Percentiles rank a stretch among this genome's conserved stretches.
These are phyloP conservation scores for Mythimna lalbum DNA, from an alignment of 2,888 invertebrate species.

Conservation along the genomic window DNA sequence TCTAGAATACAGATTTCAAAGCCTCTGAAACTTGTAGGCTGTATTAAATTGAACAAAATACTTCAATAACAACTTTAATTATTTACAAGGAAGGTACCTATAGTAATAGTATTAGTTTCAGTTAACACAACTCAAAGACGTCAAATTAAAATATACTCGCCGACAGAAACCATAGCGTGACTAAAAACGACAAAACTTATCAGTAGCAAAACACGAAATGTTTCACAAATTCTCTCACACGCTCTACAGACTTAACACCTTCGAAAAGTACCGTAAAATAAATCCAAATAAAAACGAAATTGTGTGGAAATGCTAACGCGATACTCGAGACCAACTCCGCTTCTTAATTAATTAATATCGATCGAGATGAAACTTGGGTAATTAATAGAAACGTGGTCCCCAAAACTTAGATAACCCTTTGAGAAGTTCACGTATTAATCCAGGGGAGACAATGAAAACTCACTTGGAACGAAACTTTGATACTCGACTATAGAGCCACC, in stretches of 20 bases:
- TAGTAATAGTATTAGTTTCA: constrained; percentile 3
- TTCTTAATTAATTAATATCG: constrained; percentile 87
- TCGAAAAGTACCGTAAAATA: constrained; percentile 40
- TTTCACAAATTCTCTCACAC: constrained; percentile 59
- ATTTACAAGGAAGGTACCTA: no score
- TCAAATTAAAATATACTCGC: constrained; percentile 52
- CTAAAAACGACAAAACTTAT: constrained; percentile 58
- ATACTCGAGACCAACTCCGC: constrained; percentile 66
- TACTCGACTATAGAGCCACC: constrained; percentile 70
- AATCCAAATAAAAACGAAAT: constrained; percentile 49
- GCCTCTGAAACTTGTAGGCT: background rate
- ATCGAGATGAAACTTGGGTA: constrained; percentile 81
- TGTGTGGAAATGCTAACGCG: constrained; percentile 47
- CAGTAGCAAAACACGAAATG: constrained; percentile 56
- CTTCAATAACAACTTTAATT: background rate
- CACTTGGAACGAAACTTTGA: constrained; percentile 71
- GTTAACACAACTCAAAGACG: constrained; percentile 19
- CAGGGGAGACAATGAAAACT: constrained; percentile 83
- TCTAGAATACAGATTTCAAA: background rate
- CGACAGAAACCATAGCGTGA: constrained; percentile 56
- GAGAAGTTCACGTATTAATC: constrained; percentile 87
- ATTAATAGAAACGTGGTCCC: constrained; percentile 87
- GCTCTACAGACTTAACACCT: constrained; percentile 46
- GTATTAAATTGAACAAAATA: background rate
- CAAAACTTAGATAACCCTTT: constrained; percentile 87